Evolutionary conservation across 1,140 invertebrate genomes (phyloP), one percentile per base, ranked within the genome.

Genomic region (Drosophila setifemur): DNA sequence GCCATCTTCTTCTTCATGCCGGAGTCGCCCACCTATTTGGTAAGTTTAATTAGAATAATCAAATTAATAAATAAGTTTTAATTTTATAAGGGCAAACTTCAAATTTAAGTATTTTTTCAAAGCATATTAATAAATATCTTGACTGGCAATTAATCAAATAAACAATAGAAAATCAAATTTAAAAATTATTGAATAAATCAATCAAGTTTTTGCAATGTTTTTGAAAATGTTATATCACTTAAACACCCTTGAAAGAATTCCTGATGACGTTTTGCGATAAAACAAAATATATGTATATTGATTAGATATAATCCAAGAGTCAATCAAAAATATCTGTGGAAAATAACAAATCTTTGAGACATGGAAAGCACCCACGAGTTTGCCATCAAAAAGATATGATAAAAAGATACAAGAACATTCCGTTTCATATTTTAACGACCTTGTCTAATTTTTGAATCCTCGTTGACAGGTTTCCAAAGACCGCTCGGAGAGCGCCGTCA

Each of bases 1-100:
- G 50, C 91, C 0, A 89, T 93, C 3, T 95, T 96, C 90, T 91
- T 95, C 54, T 95, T 95, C 63, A 95, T 96, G 93, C 96, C 96
- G 0, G 96, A 97, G 91, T 94, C 95, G 19, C 96, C 95, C 0
- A 92, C 91, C 26, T 94, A 90, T 52, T 90, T 93, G 58, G 79
- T 91, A 69, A 89, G 83, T 68, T 14, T 23, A 4, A n/a, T n/a
- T n/a, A n/a, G n/a, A n/a, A n/a, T n/a, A n/a, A n/a, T n/a, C n/a
- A n/a, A n/a, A n/a, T n/a, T n/a, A n/a, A n/a, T n/a, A n/a, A n/a
- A n/a, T n/a, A n/a, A n/a, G n/a, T 33, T 33, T 29, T 0, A 28
- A 11, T 33, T 12, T 6, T 5, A 7, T 7, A 12, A 33, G 11
- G n/a, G n/a, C n/a, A n/a, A n/a, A n/a, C n/a, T n/a, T n/a, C n/a